These are phyloP conservation scores for Allobates femoralis DNA, from an alignment of 2,797 vertebrate genomes.

Conservation along the genomic window DNA sequence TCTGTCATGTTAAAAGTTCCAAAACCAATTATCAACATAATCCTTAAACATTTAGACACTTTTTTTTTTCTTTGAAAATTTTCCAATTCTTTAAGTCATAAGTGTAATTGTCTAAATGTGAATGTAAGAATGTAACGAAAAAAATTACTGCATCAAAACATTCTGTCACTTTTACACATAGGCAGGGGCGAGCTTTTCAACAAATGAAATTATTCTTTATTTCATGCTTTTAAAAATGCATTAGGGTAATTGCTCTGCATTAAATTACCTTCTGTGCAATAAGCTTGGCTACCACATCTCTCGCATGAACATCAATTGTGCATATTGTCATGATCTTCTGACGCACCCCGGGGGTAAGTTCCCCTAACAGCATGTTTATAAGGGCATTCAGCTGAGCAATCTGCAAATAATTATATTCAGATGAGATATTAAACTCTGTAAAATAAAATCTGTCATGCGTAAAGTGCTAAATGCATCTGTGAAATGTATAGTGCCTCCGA, in stretches of 20 bases:
- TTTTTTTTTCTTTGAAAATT: constrained; percentile 70
- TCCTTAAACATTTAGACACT: constrained; percentile 82
- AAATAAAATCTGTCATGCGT: constrained; percentile 74
- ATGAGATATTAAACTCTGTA: constrained; percentile 79
- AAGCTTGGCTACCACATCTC: constrained; percentile 85
- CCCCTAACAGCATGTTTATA: constrained; percentile 92
- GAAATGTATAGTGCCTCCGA: constrained; percentile 65
- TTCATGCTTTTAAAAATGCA: constrained; percentile 93
- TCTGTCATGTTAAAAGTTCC: constrained; percentile 72
- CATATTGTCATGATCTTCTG: constrained; percentile 92
- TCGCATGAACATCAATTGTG: constrained; percentile 87
- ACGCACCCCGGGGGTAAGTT: constrained; percentile 81
- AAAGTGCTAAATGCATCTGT: constrained; percentile 81
- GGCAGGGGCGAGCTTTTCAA: constrained; percentile 86
- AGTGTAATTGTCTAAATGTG: constrained; percentile 77
- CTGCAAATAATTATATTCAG: constrained; percentile 81
- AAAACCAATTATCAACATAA: constrained; percentile 69
- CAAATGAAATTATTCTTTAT: constrained; percentile 83
- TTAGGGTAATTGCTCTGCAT: constrained; percentile 94
- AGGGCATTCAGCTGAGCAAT: constrained; percentile 90
- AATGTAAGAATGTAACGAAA: constrained; percentile 77
- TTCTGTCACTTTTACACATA: constrained; percentile 85
- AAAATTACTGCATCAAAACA: constrained; percentile 93
- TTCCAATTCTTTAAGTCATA: constrained; percentile 78
- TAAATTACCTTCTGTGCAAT: constrained; percentile 92